Evolutionary conservation across 2,888 invertebrate species (phyloP).

Genomic region (Cryptocephalus primarius): DNA sequence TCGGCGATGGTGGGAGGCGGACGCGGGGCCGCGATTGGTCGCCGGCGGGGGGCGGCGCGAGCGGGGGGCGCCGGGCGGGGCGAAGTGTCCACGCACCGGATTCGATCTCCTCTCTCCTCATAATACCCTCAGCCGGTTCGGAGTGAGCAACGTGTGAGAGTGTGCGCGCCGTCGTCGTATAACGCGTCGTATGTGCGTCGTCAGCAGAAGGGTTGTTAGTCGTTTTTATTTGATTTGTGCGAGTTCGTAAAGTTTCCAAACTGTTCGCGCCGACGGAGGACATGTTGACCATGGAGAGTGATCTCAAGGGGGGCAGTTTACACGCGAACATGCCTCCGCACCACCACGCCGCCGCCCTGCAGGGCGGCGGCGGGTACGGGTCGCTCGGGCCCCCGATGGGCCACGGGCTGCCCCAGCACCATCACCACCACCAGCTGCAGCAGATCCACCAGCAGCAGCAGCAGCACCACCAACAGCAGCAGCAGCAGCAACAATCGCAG

Average conservation of each 20-base stretch:
- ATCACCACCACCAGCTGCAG: slow-evolving; percentile 39
- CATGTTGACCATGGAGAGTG: slow-evolving; percentile 88
- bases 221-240: not conserved
- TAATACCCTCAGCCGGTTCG: slow-evolving; percentile 30
- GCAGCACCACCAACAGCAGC: slow-evolving; percentile 38
- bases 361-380: slow-evolving; percentile 64
- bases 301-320: slow-evolving; percentile 79
- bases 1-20: slow-evolving; percentile 34
- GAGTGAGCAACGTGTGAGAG: slow-evolving; percentile 10
- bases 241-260: slow-evolving; percentile 43
- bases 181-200: slow-evolving; percentile 2
- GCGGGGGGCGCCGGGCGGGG: slow-evolving; percentile 21
- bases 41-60: slow-evolving; percentile 27
- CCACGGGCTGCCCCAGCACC: slow-evolving; percentile 49
- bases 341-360: slow-evolving; percentile 50
- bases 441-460: slow-evolving; percentile 24
- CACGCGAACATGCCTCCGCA: slow-evolving; percentile 81
- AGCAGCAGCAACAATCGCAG: slow-evolving; percentile 36
- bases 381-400: slow-evolving; percentile 56
- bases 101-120: slow-evolving; percentile 13
- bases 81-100: slow-evolving; percentile 7
- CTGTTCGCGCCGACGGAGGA: slow-evolving; percentile 78
- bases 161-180: not conserved
- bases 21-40: slow-evolving; percentile 16
- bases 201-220: no score